Conservation (phyloP, 1,140 invertebrate species). For the Calephelis nemesis region DNA sequence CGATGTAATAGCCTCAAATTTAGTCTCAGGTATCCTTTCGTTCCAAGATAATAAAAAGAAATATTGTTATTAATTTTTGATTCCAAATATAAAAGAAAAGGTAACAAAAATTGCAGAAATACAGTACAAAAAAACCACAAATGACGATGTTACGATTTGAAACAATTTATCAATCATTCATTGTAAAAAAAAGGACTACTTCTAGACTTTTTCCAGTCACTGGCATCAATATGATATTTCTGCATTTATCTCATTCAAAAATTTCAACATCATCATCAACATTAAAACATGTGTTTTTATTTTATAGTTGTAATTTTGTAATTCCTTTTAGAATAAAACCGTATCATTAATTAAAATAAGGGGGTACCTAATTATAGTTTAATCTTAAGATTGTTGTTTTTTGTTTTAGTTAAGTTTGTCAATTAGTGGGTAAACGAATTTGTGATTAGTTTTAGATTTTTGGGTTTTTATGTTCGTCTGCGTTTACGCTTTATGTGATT, state of each 20-base stretch:
- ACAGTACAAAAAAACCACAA: no score
- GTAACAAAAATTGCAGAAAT: no score
- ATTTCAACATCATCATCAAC: background rate
- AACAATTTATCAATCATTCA: no score
- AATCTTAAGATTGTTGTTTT: constrained; percentile 30
- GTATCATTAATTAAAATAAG: constrained; percentile 10
- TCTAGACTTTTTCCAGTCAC: background rate
- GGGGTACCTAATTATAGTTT: constrained; percentile 25
- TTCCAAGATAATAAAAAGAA: no score
- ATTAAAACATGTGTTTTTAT: background rate
- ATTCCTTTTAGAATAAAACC: constrained; percentile 10
- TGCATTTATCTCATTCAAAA: background rate
- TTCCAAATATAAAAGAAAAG: no score
- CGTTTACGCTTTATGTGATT: constrained; percentile 17
- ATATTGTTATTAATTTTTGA: no score
- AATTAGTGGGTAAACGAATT: constrained; percentile 43
- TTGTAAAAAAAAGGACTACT: no score
- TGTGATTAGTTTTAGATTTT: constrained; percentile 36
- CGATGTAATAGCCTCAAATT: no score
- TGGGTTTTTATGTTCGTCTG: constrained; percentile 23
- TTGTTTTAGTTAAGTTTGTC: constrained; percentile 62
- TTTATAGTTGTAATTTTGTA: constrained; percentile 10
- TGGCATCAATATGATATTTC: background rate
- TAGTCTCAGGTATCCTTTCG: no score
- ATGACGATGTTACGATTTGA: no score